Evolutionary conservation across 37 sponge, comb jelly and placozoan genomes (phyloP).

Genomic region (Lycopodina hypogea): DNA sequence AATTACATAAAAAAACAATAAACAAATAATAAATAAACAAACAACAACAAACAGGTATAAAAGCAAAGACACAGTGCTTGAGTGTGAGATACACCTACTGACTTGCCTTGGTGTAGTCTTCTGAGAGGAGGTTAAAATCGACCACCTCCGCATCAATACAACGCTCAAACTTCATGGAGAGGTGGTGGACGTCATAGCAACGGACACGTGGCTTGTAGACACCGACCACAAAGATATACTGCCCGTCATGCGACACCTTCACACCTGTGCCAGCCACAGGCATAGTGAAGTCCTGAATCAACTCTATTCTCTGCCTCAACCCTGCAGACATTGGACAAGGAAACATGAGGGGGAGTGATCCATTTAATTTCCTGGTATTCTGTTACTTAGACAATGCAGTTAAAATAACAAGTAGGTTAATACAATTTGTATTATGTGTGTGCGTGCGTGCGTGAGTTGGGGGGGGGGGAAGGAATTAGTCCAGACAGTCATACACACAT

Average conservation of each 20-base stretch:
- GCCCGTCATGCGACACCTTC: constrained; percentile 63
- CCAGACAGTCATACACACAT: too few relatives aligned
- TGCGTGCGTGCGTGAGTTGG: too few relatives aligned
- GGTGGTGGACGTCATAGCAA: constrained; percentile 90
- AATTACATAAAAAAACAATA: background rate
- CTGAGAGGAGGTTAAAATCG: constrained; percentile 76
- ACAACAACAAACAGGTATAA: too few relatives aligned
- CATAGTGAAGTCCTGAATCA: constrained; percentile 95
- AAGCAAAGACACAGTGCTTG: too few relatives aligned
- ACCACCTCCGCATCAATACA: constrained; percentile 90
- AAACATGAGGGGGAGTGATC: background rate
- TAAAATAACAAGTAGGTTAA: too few relatives aligned
- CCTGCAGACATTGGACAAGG: constrained; percentile 28
- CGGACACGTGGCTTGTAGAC: constrained; percentile 84
- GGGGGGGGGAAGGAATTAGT: too few relatives aligned
- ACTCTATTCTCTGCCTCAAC: constrained; percentile 79
- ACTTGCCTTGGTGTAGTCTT: constrained; percentile 91
- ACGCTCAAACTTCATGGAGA: constrained; percentile 97
- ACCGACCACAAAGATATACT: constrained; percentile 81
- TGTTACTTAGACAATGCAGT: too few relatives aligned
- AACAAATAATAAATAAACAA: background rate
- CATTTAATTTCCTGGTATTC: too few relatives aligned
- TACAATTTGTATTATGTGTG: too few relatives aligned
- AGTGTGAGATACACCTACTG: too few relatives aligned
- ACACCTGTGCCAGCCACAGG: constrained; percentile 74